Percentiles rank a stretch among this genome's conserved stretches.
phyloP scores from a whole-genome alignment of 2,888 invertebrate genomes.

The Hyposoter dolosus region DNA sequence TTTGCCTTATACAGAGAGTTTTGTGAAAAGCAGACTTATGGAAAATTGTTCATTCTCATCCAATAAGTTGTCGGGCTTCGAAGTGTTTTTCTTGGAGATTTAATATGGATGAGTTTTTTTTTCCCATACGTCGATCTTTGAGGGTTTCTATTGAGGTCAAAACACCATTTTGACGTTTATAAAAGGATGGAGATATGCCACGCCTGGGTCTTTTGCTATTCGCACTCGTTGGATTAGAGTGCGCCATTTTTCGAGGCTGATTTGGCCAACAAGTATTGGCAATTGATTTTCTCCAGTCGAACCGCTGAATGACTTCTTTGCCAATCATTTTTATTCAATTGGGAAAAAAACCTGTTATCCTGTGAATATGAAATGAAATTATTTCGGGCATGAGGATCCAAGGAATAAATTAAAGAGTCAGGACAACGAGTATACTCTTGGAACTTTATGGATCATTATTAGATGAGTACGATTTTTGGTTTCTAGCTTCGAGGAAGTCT shows the following conservation, averaged over 20 bases:
- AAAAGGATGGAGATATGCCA: no score
- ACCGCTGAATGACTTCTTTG: background rate
- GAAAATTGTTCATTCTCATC: constrained; percentile 1
- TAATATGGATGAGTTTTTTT: background rate
- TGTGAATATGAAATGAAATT: background rate
- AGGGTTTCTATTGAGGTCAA: background rate
- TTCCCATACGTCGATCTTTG: background rate
- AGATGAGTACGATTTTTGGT: background rate
- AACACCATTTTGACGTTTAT: background rate
- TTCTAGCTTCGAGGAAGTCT: background rate
- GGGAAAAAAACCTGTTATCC: background rate
- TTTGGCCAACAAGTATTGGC: background rate
- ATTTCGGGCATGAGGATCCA: background rate
- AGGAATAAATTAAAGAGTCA: background rate
- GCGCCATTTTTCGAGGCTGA: background rate
- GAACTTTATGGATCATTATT: background rate
- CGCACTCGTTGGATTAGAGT: background rate
- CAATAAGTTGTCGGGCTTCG: background rate
- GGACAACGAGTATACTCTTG: background rate
- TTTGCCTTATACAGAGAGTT: background rate
- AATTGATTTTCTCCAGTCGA: background rate
- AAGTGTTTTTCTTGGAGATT: background rate
- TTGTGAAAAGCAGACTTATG: background rate
- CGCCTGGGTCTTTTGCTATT: background rate
- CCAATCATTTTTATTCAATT: background rate